Evolutionary conservation across 1,140 invertebrate genomes (phyloP).

Genomic region (Wasmannia auropunctata): DNA sequence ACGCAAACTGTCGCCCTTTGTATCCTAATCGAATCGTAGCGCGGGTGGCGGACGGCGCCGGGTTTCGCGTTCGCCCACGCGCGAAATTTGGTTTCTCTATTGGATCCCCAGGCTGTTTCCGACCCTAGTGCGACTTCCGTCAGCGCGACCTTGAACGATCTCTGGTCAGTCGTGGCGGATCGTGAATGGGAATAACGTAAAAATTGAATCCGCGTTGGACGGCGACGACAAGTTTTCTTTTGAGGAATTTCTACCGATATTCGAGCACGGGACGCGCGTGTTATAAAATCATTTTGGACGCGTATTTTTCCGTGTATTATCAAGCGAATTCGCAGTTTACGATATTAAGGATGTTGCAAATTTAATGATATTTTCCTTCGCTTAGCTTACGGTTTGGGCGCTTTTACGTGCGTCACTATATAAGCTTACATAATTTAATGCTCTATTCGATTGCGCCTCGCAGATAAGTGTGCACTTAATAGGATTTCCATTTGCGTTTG

Average conservation of each 20-base stretch:
- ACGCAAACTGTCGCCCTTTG: slow-evolving; percentile 21
- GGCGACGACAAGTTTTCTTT: not conserved
- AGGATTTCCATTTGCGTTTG: not conserved
- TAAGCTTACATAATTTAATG: slow-evolving; percentile 49
- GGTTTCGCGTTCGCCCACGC: not conserved
- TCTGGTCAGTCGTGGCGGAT: not conserved
- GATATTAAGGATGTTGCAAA: not conserved
- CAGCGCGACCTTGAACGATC: slow-evolving; percentile 15
- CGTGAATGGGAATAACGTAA: slow-evolving; percentile 25
- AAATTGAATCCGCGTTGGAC: slow-evolving; percentile 18
- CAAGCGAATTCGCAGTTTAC: not conserved
- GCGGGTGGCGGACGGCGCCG: not conserved
- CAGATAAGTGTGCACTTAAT: slow-evolving; percentile 21
- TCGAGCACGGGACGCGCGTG: not conserved
- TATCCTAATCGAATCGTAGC: slow-evolving; percentile 18
- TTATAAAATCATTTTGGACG: not conserved
- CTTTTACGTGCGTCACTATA: not conserved
- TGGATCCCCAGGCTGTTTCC: not conserved
- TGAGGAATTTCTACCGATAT: slow-evolving; percentile 1
- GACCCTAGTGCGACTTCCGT: not conserved
- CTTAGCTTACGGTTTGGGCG: slow-evolving; percentile 7
- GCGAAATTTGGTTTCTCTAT: slow-evolving; percentile 9
- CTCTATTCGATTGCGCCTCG: slow-evolving; percentile 7
- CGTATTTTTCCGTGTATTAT: slow-evolving; percentile 23
- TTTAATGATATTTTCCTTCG: slow-evolving; percentile 28